Evolutionary conservation across 2,113 vertebrate species (phyloP).

Genomic region (Xiphophorus hellerii): DNA sequence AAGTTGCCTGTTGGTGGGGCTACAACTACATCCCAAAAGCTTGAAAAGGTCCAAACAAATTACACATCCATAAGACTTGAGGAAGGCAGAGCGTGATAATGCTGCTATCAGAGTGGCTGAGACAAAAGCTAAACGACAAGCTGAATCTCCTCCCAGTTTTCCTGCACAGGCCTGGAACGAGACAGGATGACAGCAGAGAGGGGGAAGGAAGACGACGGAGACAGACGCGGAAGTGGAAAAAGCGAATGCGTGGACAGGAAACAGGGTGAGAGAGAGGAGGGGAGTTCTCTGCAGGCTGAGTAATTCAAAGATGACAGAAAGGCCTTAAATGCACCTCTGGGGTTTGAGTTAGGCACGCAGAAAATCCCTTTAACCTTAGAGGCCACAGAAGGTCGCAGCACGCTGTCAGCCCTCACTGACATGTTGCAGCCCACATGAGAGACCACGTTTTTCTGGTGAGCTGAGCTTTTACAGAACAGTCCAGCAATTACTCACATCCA

Average conservation of each 20-base stretch:
- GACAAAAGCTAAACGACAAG: conserved; percentile 14
- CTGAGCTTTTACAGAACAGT: neutral
- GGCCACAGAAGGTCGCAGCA: neutral
- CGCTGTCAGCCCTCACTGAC: conserved; percentile 6
- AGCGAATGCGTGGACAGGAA: neutral
- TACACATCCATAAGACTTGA: neutral
- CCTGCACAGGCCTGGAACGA: neutral
- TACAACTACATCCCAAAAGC: conserved; percentile 12
- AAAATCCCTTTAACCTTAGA: conserved; percentile 2
- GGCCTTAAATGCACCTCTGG: conserved; percentile 5
- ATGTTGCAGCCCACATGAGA: conserved; percentile 20
- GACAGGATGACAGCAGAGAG: neutral
- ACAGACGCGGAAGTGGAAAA: conserved; percentile 1
- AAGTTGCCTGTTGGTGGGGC: conserved; percentile 30
- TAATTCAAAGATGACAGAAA: conserved; percentile 4
- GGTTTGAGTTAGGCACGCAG: conserved; percentile 12
- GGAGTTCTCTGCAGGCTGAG: neutral
- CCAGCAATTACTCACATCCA: no score
- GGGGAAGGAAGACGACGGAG: conserved; percentile 1
- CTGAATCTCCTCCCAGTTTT: conserved; percentile 12
- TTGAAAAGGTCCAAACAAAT: neutral
- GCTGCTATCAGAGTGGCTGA: neutral
- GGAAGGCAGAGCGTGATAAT: conserved; percentile 15
- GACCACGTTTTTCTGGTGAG: conserved; percentile 33
- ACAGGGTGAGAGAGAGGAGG: conserved; percentile 2